Base-by-base conservation (phyloP, 2,113 vertebrate species). In the Lampris incognitus region DNA sequence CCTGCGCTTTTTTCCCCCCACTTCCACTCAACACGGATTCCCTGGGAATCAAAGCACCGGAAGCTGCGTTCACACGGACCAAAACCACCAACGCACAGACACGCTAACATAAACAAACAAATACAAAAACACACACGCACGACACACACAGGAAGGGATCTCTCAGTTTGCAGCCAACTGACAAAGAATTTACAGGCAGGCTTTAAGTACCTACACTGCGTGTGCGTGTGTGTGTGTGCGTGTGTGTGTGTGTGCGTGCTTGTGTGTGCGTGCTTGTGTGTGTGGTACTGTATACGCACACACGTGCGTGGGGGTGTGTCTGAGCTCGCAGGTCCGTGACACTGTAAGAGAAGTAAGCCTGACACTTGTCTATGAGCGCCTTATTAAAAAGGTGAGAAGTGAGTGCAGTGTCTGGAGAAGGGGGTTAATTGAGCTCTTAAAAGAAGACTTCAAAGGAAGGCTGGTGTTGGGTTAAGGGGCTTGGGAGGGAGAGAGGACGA, bases 301-400 rank as follows among this genome's bases (percentile, higher is more conserved):
- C 52, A 66, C 52, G 68, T 40, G 68, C 50, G 62, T 51, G 67
- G 48, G 66, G 48, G 68, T 55, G 72, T 55, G 69, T 61, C 62
- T 50, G 72, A 55, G 72, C 39, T 38, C 4, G 24, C 48, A 13
- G 4, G 46, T 51, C 78, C 50, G 74, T 67, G 75, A 57, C 66
- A 66, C 56, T 10, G 61, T 57, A 66, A 83, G 69, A 73, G 59
- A 84, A 88, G 85, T 70, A 70, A 60, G 73, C 61, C 77, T 72
- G 85, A 89, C 89, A 87, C 84, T 92, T 79, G 87, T 93, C 91
- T 93, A 88, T 86, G 87, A 92, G 88, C 58, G 85, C 79, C 92
- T 94, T 93, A 94, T 94, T 95, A 94, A 94, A 92, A 93, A 94
- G 94, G 94, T 95, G 94, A 93, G 92, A 95, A 94, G 94, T 94